Conservation (phyloP, 1,140 invertebrate species). For the Drosophila virilis region DNA sequence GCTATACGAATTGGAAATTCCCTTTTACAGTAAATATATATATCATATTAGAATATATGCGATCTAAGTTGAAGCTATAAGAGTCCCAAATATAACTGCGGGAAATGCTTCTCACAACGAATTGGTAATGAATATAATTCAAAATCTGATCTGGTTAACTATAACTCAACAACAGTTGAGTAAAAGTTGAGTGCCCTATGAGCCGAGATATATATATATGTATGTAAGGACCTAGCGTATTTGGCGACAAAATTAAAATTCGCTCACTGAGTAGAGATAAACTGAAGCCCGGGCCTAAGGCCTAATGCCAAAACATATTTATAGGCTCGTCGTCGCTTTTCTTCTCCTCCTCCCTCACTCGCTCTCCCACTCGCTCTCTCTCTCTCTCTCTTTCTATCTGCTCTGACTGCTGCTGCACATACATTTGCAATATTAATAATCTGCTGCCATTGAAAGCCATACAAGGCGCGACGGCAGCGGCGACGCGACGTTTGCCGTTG, state of each 20-base stretch:
- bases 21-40: neutral
- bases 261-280: constrained; percentile 18
- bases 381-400: neutral
- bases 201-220: neutral
- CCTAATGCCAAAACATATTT: constrained; percentile 74
- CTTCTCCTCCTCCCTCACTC: neutral
- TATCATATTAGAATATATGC: too few relatives aligned
- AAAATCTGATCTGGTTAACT: too few relatives aligned
- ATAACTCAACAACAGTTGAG: too few relatives aligned
- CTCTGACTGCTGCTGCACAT: constrained; percentile 7
- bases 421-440: constrained; percentile 79
- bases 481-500: constrained; percentile 8
- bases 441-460: constrained; percentile 81
- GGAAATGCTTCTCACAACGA: too few relatives aligned
- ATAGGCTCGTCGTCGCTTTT: constrained; percentile 54
- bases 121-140: too few relatives aligned
- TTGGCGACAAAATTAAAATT: constrained; percentile 26
- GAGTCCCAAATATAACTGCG: too few relatives aligned
- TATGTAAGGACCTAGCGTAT: neutral
- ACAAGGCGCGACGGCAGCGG: constrained; percentile 68
- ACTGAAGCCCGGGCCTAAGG: constrained; percentile 56
- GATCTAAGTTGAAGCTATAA: too few relatives aligned
- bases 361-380: neutral
- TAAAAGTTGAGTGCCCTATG: neutral
- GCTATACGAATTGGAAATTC: neutral